Conservation (phyloP, 2,888 invertebrate species). For the Chaitophorus viminalis region DNA sequence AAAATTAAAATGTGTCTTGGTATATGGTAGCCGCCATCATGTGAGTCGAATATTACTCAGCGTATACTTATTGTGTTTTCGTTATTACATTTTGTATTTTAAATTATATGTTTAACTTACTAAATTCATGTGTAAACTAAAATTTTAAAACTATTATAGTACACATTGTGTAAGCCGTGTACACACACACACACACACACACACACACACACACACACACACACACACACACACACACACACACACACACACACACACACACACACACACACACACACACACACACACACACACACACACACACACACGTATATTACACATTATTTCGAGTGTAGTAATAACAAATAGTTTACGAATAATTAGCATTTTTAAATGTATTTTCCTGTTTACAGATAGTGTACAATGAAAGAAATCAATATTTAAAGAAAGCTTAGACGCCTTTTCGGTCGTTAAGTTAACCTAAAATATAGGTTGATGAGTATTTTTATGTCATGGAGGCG, state of each 20-base stretch:
- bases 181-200: too few relatives aligned
- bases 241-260: too few relatives aligned
- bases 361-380: too few relatives aligned
- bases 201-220: too few relatives aligned
- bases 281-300: too few relatives aligned
- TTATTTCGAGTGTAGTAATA: neutral
- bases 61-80: neutral
- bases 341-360: neutral
- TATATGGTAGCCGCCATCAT: neutral
- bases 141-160: neutral
- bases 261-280: too few relatives aligned
- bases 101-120: too few relatives aligned
- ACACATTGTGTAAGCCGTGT: too few relatives aligned
- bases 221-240: too few relatives aligned
- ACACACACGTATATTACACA: neutral
- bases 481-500: neutral
- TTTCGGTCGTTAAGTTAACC: neutral
- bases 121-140: neutral
- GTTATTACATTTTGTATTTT: neutral
- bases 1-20: neutral
- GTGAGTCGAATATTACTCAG: neutral
- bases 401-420: neutral
- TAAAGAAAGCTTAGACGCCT: neutral
- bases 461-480: neutral
- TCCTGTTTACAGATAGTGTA: too few relatives aligned